Base-by-base conservation (phyloP, 2,888 invertebrate species). In the Dioctria rufipes region DNA sequence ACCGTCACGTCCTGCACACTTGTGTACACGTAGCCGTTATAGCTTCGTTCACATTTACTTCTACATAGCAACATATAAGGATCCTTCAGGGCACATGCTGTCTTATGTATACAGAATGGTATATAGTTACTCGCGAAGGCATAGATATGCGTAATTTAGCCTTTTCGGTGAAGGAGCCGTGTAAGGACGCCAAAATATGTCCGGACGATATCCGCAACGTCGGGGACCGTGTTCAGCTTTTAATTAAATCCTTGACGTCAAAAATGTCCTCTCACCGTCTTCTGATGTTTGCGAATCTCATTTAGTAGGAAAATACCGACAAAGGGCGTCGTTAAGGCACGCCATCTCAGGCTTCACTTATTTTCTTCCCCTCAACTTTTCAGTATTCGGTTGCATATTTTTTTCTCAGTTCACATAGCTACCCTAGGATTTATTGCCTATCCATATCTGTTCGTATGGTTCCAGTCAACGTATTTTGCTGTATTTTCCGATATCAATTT, bases 1-100 rank as follows among this genome's bases (percentile, higher is more conserved):
- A 83, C 82, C 83, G 83, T 83, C 83, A 83, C 83, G 83, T 83
- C 60, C 80, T 71, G 58, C 78, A 81, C 83, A 83, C 82, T 83
- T 83, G 82, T 82, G 82, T 81, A 81, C 81, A 82, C 80, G 81
- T 81, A 82, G 51, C 71, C 67, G 77, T 77, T 25, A 25, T 25
- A 25, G 71, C 25, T 66, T 61, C 69, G 25, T 25, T 51, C 60
- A 63, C 69, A 67, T 39, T 49, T 40, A 60, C 49, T 39, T 60
- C 73, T 49, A 71, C 80, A 78, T 66, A 42, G 13, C 40, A 71
- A 39, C 49, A 54, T 78, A 73, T 66, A 80, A 73, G 73, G 66
- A 60, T 46, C 51, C 25, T 25, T 25, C 25, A 25, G 25, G 51
- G 80, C 78, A 78, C 82, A 80, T 80, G 80, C 49, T 80, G 78